phyloP scores from a whole-genome alignment of 2,888 invertebrate genomes.

The Synergus laeviventris region DNA sequence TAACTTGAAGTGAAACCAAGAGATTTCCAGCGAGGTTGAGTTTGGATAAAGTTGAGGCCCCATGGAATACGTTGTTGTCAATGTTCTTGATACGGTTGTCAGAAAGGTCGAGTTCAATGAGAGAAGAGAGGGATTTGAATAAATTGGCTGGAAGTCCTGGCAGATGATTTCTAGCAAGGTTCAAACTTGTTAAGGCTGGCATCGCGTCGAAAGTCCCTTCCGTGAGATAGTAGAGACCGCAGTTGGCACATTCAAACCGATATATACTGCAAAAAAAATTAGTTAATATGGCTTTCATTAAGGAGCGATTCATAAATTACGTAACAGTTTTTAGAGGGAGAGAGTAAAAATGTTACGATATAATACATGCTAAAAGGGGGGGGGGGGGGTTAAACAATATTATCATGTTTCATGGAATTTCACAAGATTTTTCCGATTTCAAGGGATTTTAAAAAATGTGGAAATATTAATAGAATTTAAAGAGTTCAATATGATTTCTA shows the following conservation, averaged over 20 bases:
- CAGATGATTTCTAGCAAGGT: conserved; percentile 81
- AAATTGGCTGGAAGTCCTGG: conserved; percentile 64
- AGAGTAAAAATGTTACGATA: too few relatives aligned
- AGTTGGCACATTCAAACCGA: conserved; percentile 85
- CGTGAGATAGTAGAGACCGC: conserved; percentile 81
- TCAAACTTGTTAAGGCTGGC: conserved; percentile 82
- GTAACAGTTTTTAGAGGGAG: too few relatives aligned
- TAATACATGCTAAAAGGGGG: too few relatives aligned
- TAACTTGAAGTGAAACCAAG: conserved; percentile 81
- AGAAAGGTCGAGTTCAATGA: conserved; percentile 85
- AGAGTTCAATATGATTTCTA: too few relatives aligned
- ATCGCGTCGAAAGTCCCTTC: conserved; percentile 84
- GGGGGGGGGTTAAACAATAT: too few relatives aligned
- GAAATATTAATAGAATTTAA: too few relatives aligned
- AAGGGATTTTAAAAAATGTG: too few relatives aligned
- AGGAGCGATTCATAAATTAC: too few relatives aligned
- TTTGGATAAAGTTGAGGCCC: conserved; percentile 82
- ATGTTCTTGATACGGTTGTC: conserved; percentile 82
- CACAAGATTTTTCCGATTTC: too few relatives aligned
- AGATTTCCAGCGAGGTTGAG: conserved; percentile 86
- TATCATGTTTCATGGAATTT: too few relatives aligned
- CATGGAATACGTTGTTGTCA: conserved; percentile 81
- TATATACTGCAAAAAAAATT: conserved; percentile 79
- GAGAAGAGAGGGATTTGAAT: conserved; percentile 77
- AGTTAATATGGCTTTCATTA: not conserved